Conservation (phyloP, 2,888 invertebrate species). For the Hypomecis atomaria region DNA sequence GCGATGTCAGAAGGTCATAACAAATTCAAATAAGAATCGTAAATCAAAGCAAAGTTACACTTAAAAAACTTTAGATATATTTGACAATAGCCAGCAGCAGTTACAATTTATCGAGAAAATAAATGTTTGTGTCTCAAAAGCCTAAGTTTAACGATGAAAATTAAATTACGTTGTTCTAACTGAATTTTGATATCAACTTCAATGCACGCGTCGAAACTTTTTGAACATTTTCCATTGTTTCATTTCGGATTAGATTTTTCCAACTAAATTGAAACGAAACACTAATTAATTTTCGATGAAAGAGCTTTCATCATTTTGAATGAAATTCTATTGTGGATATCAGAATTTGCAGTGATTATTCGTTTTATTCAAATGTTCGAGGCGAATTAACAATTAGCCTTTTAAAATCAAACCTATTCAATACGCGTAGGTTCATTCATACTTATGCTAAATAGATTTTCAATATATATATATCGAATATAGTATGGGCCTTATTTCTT, state of each 20-base stretch:
- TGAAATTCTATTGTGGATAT: slow-evolving; percentile 1
- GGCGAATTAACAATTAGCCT: not conserved
- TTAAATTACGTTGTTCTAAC: slow-evolving; percentile 7
- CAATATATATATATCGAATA: no score
- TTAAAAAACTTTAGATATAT: slow-evolving; percentile 10
- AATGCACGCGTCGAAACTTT: slow-evolving; percentile 9
- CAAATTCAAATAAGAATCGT: slow-evolving; percentile 8
- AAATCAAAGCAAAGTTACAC: slow-evolving; percentile 15
- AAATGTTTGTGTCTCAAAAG: slow-evolving; percentile 11
- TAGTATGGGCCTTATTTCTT: no score
- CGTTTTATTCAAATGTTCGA: slow-evolving; percentile 3
- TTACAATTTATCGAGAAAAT: slow-evolving; percentile 17
- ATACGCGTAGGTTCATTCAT: not conserved
- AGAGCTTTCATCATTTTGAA: slow-evolving; percentile 7
- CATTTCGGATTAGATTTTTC: not conserved
- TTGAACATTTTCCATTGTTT: slow-evolving; percentile 3
- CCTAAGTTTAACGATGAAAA: slow-evolving; percentile 13
- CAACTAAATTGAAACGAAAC: slow-evolving; percentile 1
- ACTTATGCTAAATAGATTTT: no score
- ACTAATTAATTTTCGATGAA: slow-evolving; percentile 4
- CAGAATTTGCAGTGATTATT: not conserved
- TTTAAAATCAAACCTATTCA: not conserved
- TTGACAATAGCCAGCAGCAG: slow-evolving; percentile 13
- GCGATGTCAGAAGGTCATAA: slow-evolving; percentile 5
- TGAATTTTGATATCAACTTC: slow-evolving; percentile 19